Base-by-base conservation (phyloP, 2,113 vertebrate species). In the Illadopsis cleaveri region DNA sequence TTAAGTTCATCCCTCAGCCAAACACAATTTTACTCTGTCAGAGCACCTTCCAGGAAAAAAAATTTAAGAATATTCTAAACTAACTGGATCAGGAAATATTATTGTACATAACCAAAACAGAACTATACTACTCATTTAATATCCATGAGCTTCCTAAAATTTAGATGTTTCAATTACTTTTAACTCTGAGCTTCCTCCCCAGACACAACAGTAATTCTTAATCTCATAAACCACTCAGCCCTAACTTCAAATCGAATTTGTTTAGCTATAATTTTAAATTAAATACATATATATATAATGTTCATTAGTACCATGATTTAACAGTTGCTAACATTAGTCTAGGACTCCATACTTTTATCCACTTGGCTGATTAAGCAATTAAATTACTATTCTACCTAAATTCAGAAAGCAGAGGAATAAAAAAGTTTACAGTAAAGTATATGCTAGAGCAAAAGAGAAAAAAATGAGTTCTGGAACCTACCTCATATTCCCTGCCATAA, bases 401-500 rank as follows among this genome's bases (percentile, higher is more conserved):
- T 83, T 70, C 47, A 92, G 50, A 88, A 86, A 65, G 45, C 23
- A 64, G 31, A 86, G 28, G 22, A 79, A 81, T 68, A 27, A 64
- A 89, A 72, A 76, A 27, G 4, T 4, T 44, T 58, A 61, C 51
- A 70, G 86, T 24, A 44, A 19, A 88, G 66, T 80, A 95, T n/a
- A 89, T 79, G 87, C 44, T 92, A 91, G 31, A 82, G 69, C 2
- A 90, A 79, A 70, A 90, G 4, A 77, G 25, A 93, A 37, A 89
- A 64, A 82, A 94, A 93, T 24, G 56, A 72, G 53, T 92, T 86
- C 80, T 42, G 47, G 44, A 42, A 95, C 99, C 97, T 98, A 99
- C 99, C 98, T 98, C 99, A 99, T 99, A 97, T 97, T 98, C 60
- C 98, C 99, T 84, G 98, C 98, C 98, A 99, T 99, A 79, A 99